These are phyloP conservation scores for Ciona savignyi DNA, from an alignment of 23 tunicate species.

Conservation along the genomic window DNA sequence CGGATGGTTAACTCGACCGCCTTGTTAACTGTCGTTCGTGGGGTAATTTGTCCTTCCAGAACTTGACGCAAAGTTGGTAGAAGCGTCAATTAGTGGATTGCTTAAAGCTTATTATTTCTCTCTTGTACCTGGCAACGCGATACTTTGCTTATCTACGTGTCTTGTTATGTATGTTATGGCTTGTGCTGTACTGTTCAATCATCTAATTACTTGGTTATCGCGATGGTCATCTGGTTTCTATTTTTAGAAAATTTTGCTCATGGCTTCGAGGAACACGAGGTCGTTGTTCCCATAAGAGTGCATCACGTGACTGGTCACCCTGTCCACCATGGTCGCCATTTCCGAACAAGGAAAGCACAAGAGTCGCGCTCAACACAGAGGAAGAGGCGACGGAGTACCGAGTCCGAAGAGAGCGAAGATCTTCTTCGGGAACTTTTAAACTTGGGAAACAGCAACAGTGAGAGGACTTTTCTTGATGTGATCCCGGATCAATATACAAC, in stretches of 20 bases:
- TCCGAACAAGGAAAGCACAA: slow-evolving; percentile 27
- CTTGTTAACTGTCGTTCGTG: slow-evolving; percentile 10
- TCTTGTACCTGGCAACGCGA: neutral
- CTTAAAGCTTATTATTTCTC: neutral
- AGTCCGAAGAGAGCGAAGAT: slow-evolving; percentile 6
- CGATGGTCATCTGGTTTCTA: neutral
- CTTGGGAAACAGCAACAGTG: neutral
- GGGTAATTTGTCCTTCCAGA: slow-evolving; percentile 13
- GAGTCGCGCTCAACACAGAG: neutral
- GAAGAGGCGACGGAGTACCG: slow-evolving; percentile 22
- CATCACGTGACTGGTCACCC: slow-evolving; percentile 83
- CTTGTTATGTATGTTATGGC: neutral
- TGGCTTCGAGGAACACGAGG: slow-evolving; percentile 65
- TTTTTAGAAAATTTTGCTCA: slow-evolving; percentile 51
- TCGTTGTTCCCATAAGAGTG: slow-evolving; percentile 61
- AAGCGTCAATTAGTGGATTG: neutral
- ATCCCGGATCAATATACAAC: slow-evolving; percentile 33
- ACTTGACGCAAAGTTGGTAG: neutral
- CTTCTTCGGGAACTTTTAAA: neutral
- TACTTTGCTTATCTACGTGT: neutral
- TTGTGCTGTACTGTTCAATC: neutral
- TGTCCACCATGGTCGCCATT: slow-evolving; percentile 78
- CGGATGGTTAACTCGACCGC: slow-evolving; percentile 3
- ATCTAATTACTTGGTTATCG: too few relatives aligned
- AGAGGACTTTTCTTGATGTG: slow-evolving; percentile 16